A percentile compares a stretch with the other conserved stretches of the same genome.
These are phyloP conservation scores for Drosophila engyochracea DNA, from an alignment of 2,888 invertebrate species.

Conservation along the genomic window DNA sequence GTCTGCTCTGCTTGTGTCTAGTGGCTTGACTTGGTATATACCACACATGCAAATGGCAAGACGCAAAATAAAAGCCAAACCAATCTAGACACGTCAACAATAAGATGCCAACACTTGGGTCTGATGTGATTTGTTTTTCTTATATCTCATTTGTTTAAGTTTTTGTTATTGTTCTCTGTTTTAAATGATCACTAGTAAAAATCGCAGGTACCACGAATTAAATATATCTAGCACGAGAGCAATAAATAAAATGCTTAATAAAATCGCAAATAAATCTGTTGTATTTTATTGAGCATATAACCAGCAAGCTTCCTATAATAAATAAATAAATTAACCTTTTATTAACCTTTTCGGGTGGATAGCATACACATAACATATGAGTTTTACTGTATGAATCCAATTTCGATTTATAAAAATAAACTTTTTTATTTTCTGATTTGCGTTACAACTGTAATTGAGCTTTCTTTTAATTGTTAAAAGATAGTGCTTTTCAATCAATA, in stretches of 20 bases:
- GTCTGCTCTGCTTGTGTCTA: slow-evolving; percentile 11
- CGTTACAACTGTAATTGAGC: background rate
- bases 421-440: background rate
- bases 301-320: background rate
- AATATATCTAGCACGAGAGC: background rate
- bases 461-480: background rate
- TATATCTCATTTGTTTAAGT: slow-evolving; percentile 2
- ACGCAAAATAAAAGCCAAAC: slow-evolving; percentile 20
- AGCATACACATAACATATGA: no score
- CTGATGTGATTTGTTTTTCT: slow-evolving; percentile 5
- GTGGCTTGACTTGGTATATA: slow-evolving; percentile 17
- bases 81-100: slow-evolving; percentile 28
- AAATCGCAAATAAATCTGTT: background rate
- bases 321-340: background rate
- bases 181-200: background rate
- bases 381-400: background rate
- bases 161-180: background rate
- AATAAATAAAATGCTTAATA: background rate
- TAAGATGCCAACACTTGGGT: slow-evolving; percentile 32
- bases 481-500: background rate
- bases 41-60: slow-evolving; percentile 53
- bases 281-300: background rate
- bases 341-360: background rate
- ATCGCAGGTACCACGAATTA: background rate
- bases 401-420: rapidly evolving